phyloP scores from a whole-genome alignment of 2,888 invertebrate species.

The Drosophila borealis region DNA sequence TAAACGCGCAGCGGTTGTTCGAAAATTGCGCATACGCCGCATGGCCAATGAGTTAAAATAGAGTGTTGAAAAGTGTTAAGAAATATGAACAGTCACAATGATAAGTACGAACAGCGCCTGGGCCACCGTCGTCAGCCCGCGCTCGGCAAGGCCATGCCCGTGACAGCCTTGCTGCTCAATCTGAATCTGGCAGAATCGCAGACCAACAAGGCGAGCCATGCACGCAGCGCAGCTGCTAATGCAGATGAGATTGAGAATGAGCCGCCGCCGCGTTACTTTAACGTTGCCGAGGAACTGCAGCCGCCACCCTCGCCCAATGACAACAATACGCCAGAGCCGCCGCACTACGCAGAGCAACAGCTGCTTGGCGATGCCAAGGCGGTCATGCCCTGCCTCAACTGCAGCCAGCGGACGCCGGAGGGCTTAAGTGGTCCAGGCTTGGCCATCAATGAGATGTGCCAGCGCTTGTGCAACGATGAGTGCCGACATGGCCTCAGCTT shows the following conservation, averaged over 20 bases:
- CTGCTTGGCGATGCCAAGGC: slow-evolving; percentile 52
- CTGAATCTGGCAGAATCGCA: slow-evolving; percentile 65
- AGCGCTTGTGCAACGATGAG: slow-evolving; percentile 78
- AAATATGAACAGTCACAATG: slow-evolving; percentile 35
- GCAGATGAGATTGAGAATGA: slow-evolving; percentile 69
- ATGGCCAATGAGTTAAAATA: slow-evolving; percentile 27
- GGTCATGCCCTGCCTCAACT: slow-evolving; percentile 73
- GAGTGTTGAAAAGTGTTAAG: slow-evolving; percentile 13
- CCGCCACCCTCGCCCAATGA: slow-evolving; percentile 56
- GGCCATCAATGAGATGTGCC: slow-evolving; percentile 81
- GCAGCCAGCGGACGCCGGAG: slow-evolving; percentile 57
- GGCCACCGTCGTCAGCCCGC: slow-evolving; percentile 83
- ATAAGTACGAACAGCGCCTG: slow-evolving; percentile 48
- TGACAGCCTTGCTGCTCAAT: slow-evolving; percentile 82
- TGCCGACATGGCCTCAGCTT: slow-evolving; percentile 72
- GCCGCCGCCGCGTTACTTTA: slow-evolving; percentile 78
- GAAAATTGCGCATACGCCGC: slow-evolving; percentile 57
- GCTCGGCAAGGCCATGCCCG: slow-evolving; percentile 84
- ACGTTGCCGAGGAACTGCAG: slow-evolving; percentile 41
- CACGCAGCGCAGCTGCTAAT: slow-evolving; percentile 38
- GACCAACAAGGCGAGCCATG: slow-evolving; percentile 44
- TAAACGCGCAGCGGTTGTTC: slow-evolving; percentile 53
- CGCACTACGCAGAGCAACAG: slow-evolving; percentile 27
- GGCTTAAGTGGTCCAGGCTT: slow-evolving; percentile 41
- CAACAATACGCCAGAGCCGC: slow-evolving; percentile 15